Evolutionary conservation across 2,888 invertebrate genomes (phyloP).

Genomic region (Didymodactylos carnosus): DNA sequence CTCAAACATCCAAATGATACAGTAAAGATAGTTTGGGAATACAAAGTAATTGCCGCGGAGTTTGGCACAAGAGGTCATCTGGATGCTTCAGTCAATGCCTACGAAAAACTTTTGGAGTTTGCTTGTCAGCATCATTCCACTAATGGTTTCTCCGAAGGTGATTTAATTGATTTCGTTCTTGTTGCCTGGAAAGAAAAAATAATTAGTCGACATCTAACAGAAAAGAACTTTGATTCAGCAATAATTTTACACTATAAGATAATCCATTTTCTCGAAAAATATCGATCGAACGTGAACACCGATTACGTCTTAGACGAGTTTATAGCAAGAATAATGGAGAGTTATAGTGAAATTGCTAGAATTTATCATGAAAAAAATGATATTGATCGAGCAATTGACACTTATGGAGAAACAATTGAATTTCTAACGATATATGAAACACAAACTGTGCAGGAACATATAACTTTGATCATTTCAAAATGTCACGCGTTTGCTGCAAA

Average conservation of each 20-base stretch:
- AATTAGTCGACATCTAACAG: neutral
- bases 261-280: neutral
- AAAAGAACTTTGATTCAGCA: neutral
- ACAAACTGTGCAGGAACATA: neutral
- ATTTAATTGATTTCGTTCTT: neutral
- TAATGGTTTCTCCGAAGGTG: neutral
- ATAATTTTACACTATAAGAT: neutral
- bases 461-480: neutral
- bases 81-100: neutral
- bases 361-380: neutral
- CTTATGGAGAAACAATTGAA: neutral
- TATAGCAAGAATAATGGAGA: neutral
- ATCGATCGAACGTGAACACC: neutral
- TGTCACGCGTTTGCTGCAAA: neutral
- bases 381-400: neutral
- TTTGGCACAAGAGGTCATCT: neutral
- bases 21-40: neutral
- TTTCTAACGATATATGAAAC: neutral
- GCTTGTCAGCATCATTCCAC: neutral
- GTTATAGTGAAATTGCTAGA: neutral
- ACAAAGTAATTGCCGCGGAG: neutral
- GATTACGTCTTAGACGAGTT: neutral
- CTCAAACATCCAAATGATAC: neutral
- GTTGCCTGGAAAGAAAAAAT: neutral
- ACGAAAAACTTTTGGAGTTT: neutral